A percentile compares a stretch with the other conserved stretches of the same genome.
phyloP scores from a whole-genome alignment of 2,797 vertebrate species.

The Aratinga solstitialis region DNA sequence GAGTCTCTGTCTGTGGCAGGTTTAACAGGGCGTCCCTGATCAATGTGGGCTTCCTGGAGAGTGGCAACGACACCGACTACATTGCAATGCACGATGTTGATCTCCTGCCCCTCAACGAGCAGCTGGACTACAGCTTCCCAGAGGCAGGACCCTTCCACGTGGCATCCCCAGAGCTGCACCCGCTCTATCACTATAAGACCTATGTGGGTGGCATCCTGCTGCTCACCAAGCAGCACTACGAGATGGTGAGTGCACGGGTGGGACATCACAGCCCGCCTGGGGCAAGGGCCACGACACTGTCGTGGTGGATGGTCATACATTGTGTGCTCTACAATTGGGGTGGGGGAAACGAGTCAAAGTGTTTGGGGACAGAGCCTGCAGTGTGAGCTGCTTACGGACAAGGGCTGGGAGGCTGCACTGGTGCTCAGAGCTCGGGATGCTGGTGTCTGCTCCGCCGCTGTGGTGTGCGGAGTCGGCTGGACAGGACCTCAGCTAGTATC shows the following conservation, averaged over 20 bases:
- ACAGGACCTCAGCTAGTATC: background rate
- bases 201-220: slow-evolving; percentile 96
- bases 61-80: slow-evolving; percentile 94
- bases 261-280: background rate
- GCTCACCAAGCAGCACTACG: slow-evolving; percentile 93
- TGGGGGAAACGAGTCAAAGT: background rate
- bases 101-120: slow-evolving; percentile 91
- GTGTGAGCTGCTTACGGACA: background rate
- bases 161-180: slow-evolving; percentile 94
- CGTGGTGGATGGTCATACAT: rapidly evolving
- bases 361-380: background rate
- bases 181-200: slow-evolving; percentile 95
- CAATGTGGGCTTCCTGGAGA: slow-evolving; percentile 93
- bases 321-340: background rate
- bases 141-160: slow-evolving; percentile 92
- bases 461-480: rapidly evolving
- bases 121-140: slow-evolving; percentile 92
- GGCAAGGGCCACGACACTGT: rapidly evolving
- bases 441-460: background rate
- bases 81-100: slow-evolving; percentile 98
- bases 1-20: slow-evolving; percentile 52
- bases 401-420: background rate
- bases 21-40: slow-evolving; percentile 96
- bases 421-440: background rate
- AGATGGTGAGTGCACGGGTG: slow-evolving; percentile 79